Percentiles rank a stretch among this genome's conserved stretches.
Evolutionary conservation across 2,888 invertebrate genomes (phyloP).

Genomic region (Athalia rosae): DNA sequence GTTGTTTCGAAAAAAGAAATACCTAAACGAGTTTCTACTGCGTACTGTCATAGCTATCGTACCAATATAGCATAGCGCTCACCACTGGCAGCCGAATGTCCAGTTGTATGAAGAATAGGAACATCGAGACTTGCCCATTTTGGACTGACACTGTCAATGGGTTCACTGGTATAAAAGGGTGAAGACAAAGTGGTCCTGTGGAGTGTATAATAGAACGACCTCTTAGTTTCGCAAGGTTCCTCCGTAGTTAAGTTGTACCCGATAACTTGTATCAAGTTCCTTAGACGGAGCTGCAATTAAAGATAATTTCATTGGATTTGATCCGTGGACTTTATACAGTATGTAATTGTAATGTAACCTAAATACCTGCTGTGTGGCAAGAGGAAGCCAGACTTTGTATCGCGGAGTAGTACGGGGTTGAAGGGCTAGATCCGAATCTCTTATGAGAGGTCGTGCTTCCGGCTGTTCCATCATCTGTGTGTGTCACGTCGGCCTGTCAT

Average conservation of each 20-base stretch:
- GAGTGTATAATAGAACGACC: constrained; percentile 85
- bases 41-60: not conserved
- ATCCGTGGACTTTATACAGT: constrained; percentile 40
- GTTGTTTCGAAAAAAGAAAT: not conserved
- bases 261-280: constrained; percentile 86
- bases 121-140: constrained; percentile 89
- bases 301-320: constrained; percentile 32
- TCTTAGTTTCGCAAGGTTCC: constrained; percentile 73
- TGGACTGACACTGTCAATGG: constrained; percentile 81
- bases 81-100: constrained; percentile 70
- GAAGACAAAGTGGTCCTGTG: constrained; percentile 88
- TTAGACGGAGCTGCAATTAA: constrained; percentile 79
- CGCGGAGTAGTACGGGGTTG: constrained; percentile 76
- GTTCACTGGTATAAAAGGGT: constrained; percentile 90
- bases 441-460: constrained; percentile 65
- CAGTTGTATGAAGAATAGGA: constrained; percentile 76
- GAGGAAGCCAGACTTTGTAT: constrained; percentile 86
- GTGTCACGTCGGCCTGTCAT: not conserved
- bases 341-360: constrained; percentile 14
- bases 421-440: constrained; percentile 69
- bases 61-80: constrained; percentile 52
- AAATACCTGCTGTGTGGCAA: constrained; percentile 87
- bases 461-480: constrained; percentile 45
- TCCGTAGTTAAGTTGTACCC: constrained; percentile 78
- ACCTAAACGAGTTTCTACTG: not conserved